Base-by-base conservation (phyloP, 2,888 invertebrate species). In the Acanthoscelides obtectus region DNA sequence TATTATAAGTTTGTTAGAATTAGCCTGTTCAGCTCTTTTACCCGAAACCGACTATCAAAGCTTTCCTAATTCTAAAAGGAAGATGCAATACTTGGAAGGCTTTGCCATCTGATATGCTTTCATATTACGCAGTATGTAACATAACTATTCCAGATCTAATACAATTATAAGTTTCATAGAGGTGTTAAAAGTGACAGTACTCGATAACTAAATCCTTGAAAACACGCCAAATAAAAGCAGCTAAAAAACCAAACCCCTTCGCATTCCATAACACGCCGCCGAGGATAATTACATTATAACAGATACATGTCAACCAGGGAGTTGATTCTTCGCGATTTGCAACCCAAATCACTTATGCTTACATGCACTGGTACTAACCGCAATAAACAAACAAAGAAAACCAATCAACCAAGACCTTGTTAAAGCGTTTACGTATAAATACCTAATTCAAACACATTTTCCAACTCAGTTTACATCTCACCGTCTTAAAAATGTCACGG, bases 341-440 rank as follows among this genome's bases (percentile, higher is more conserved):
- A 45, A 45, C 45, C 45, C 45, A 45, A 45, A 45, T 45, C 45
- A 45, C 45, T 17, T 45, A 45, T 45, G 45, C 45, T 45, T 45
- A 45, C 45, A 45, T 45, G 45, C 45, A 17, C 45, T 6, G 45
- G 5, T 17, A 45, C 5, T 45, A 45, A 45, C 45, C 45, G 45
- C 3, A 45, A 17, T 12, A 45, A 45, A 45, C 45, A 45, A 45
- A 45, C 45, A 45, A 45, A 45, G 45, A 45, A 45, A 45, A 45
- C 17, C 45, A 45, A 1, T 12, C 8, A 12, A 45, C 12, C 45
- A 45, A 45, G 17, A 45, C 45, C 45, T 45, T 45, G 45, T 45
- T 45, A 45, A 45, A 45, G 45, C 45, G 45, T 45, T 45, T 45
- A 45, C 12, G 45, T 45, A 79, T 79, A 79, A 76, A 76, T 75